Base-by-base conservation (phyloP, 2,888 invertebrate genomes). In the Dinocampus coccinellae region DNA sequence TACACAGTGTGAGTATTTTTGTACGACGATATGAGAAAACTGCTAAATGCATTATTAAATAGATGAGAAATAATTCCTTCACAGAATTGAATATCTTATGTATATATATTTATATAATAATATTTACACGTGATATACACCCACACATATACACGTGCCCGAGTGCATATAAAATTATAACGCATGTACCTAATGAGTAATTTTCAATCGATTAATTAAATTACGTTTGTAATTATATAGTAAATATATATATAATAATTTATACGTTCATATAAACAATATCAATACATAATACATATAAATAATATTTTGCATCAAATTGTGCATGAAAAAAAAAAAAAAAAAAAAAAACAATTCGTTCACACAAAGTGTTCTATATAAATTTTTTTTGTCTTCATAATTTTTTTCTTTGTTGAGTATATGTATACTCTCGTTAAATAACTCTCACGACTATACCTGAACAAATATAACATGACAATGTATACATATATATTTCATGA, bases 381-480 rank as follows among this genome's bases (percentile, higher is more conserved):
- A 33, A n/a, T 58, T 16, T 10, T 58, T 58, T n/a, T 55, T 20
- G n/a, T 58, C 33, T 53, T 53, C 20, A 16, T 16, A 16, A 53
- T 9, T 20, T 53, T 29, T 29, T 29, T n/a, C n/a, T n/a, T n/a
- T n/a, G n/a, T n/a, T n/a, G 16, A 16, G 9, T 6, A 16, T 47
- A 16, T 47, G n/a, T 58, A 58, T 29, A 16, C 55, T 55, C 55
- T 29, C 29, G 33, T 29, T 16, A 11, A n/a, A 42, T 67, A 61
- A 60, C 29, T 68, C 60, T 61, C 60, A 68, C 68, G 68, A 47
- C 3, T 68, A 22, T 33, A n/a, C 29, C 47, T 29, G 29, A 33
- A 20, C 11, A 24, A 34, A 20, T 34, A 16, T 16, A 47, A 47
- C 16, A n/a, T 6, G 16, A 47, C 47, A 47, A 47, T 47, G 9